These are phyloP conservation scores for Brachyrhaphis roseni DNA, from an alignment of 2,797 vertebrate species.

Conservation along the genomic window DNA sequence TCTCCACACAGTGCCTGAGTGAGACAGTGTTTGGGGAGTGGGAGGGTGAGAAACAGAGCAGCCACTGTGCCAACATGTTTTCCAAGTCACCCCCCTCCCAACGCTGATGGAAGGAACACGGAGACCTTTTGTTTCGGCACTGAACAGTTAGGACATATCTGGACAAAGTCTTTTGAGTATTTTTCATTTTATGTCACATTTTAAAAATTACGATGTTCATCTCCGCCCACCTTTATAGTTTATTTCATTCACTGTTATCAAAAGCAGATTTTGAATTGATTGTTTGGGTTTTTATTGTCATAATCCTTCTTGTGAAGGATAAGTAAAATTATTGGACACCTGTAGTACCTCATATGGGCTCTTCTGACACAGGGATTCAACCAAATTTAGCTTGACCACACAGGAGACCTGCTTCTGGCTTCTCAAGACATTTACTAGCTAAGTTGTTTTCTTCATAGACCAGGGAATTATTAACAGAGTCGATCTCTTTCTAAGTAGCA, in stretches of 20 bases:
- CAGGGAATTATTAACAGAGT: slow-evolving; percentile 77
- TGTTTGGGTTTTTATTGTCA: slow-evolving; percentile 41
- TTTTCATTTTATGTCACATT: slow-evolving; percentile 41
- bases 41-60: slow-evolving; percentile 47
- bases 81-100: slow-evolving; percentile 22
- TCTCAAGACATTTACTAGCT: slow-evolving; percentile 64
- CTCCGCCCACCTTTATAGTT: slow-evolving; percentile 39
- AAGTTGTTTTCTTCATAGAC: slow-evolving; percentile 67
- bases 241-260: slow-evolving; percentile 51
- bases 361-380: slow-evolving; percentile 48
- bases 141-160: slow-evolving; percentile 39
- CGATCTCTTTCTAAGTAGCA: slow-evolving; percentile 21
- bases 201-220: slow-evolving; percentile 53
- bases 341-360: slow-evolving; percentile 28
- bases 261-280: slow-evolving; percentile 32
- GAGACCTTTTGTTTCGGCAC: slow-evolving; percentile 56
- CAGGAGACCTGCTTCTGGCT: slow-evolving; percentile 63
- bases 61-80: slow-evolving; percentile 53
- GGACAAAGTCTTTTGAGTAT: slow-evolving; percentile 53
- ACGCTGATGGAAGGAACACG: slow-evolving; percentile 29
- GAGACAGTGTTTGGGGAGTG: slow-evolving; percentile 45
- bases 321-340: slow-evolving; percentile 47
- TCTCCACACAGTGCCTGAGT: slow-evolving; percentile 62
- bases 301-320: slow-evolving; percentile 45
- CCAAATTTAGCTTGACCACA: slow-evolving; percentile 42